Conservation (phyloP, 2,113 vertebrate species). For the Podarcis muralis region DNA sequence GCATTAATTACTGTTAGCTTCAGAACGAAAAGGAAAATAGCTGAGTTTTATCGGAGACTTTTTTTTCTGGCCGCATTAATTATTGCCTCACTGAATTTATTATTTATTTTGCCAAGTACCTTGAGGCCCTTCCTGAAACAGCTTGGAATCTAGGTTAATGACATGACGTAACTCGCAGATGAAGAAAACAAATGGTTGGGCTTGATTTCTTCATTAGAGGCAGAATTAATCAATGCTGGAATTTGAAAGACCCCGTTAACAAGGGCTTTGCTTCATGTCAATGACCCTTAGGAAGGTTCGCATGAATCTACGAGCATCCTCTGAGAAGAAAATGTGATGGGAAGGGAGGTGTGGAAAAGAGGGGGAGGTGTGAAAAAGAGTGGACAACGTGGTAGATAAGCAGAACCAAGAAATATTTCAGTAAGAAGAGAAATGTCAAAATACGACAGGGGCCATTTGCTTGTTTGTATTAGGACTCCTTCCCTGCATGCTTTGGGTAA, state of each 20-base stretch:
- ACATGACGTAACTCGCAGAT: not conserved
- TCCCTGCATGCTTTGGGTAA: not conserved
- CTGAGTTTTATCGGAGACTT: not conserved
- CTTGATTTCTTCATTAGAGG: not conserved
- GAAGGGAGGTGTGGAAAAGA: not conserved
- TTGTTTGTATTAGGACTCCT: not conserved
- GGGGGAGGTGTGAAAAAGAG: not conserved
- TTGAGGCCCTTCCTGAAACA: conserved; percentile 2
- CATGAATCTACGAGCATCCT: not conserved
- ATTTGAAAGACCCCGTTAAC: not conserved
- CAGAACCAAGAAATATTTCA: not conserved
- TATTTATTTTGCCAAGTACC: conserved; percentile 13
- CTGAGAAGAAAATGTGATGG: not conserved
- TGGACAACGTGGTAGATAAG: not conserved
- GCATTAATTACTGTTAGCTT: not conserved
- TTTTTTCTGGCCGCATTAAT: not conserved
- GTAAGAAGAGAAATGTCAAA: not conserved
- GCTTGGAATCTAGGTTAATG: conserved; percentile 8
- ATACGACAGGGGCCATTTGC: not conserved
- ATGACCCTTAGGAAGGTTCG: not conserved
- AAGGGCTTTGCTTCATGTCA: not conserved
- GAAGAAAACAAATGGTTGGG: not conserved
- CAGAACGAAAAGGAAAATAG: not conserved
- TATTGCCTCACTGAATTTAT: conserved; percentile 7
- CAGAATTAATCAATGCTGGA: not conserved